A percentile compares a stretch with the other conserved stretches of the same genome.
These are phyloP conservation scores for Drosophila prostipennis DNA, from an alignment of 2,888 invertebrate genomes.

Conservation along the genomic window DNA sequence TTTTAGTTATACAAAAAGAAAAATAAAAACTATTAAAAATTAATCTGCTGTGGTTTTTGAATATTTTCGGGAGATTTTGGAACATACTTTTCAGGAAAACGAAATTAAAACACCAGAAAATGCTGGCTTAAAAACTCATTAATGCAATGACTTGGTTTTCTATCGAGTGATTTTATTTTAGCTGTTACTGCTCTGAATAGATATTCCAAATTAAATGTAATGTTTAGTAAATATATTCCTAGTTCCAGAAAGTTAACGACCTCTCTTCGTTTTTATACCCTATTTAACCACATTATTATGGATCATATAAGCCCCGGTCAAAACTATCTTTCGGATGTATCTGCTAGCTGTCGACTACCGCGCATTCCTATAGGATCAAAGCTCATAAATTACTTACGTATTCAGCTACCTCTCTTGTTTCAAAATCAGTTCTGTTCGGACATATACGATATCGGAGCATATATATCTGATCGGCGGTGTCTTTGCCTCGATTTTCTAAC, in stretches of 20 bases:
- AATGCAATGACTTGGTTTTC: too few relatives aligned
- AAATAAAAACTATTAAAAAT: constrained; percentile 53
- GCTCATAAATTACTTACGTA: constrained; percentile 38
- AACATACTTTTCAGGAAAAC: not conserved
- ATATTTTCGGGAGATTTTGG: not conserved
- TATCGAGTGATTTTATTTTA: not conserved
- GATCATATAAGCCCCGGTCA: not conserved
- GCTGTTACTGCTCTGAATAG: not conserved
- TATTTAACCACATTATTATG: not conserved
- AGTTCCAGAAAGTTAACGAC: not conserved
- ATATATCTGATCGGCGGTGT: constrained; percentile 44
- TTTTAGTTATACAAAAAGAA: constrained; percentile 48
- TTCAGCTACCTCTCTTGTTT: constrained; percentile 26
- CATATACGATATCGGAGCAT: not conserved
- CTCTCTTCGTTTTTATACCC: not conserved
- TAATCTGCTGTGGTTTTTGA: not conserved
- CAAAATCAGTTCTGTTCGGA: constrained; percentile 35
- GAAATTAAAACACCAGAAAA: not conserved
- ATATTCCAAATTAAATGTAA: not conserved
- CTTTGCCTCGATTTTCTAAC: constrained; percentile 28
- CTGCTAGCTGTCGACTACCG: constrained; percentile 37
- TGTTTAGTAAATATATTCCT: not conserved
- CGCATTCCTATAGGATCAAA: constrained; percentile 40
- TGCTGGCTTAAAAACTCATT: not conserved
- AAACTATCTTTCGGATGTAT: constrained; percentile 40